Evolutionary conservation across 2,797 vertebrate species (phyloP).

Genomic region (Pitangus sulphuratus): DNA sequence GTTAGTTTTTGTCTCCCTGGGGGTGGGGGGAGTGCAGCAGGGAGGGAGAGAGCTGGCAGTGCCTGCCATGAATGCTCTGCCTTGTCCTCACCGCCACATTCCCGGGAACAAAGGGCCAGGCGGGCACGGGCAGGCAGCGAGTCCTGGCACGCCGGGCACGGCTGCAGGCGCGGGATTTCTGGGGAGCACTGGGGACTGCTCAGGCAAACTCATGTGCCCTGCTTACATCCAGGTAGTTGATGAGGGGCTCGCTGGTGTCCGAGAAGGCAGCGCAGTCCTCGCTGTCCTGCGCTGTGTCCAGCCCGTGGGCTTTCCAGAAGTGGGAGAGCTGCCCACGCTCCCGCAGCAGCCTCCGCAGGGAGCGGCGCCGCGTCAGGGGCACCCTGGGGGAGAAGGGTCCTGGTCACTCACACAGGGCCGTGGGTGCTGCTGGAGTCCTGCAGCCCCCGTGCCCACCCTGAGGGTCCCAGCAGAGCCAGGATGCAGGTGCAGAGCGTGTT

Average conservation of each 20-base stretch:
- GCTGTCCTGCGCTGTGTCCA: conserved; percentile 41
- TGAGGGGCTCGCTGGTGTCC: conserved; percentile 73
- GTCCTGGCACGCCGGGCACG: not conserved
- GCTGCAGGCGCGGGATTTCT: fast-evolving
- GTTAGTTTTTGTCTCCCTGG: not conserved
- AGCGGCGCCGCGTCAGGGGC: conserved; percentile 66
- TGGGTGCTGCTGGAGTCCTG: fast-evolving
- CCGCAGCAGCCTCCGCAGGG: conserved; percentile 71
- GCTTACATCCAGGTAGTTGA: not conserved
- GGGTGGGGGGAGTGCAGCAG: fast-evolving
- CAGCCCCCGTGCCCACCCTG: not conserved
- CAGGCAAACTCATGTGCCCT: fast-evolving
- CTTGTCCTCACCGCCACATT: not conserved
- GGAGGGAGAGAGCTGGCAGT: not conserved
- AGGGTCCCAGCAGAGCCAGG: fast-evolving
- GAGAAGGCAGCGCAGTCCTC: conserved; percentile 56
- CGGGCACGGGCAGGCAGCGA: not conserved
- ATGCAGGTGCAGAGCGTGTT: not conserved
- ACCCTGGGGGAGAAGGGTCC: conserved; percentile 50
- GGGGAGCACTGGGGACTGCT: not conserved
- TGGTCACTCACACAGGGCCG: fast-evolving
- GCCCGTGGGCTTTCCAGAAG: conserved; percentile 71
- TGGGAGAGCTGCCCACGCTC: conserved; percentile 65
- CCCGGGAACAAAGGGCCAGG: not conserved
- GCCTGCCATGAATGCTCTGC: fast-evolving